Percentiles rank a stretch among this genome's conserved stretches.
phyloP scores from a whole-genome alignment of 2,888 invertebrate genomes.

The Drosophila phalerata region DNA sequence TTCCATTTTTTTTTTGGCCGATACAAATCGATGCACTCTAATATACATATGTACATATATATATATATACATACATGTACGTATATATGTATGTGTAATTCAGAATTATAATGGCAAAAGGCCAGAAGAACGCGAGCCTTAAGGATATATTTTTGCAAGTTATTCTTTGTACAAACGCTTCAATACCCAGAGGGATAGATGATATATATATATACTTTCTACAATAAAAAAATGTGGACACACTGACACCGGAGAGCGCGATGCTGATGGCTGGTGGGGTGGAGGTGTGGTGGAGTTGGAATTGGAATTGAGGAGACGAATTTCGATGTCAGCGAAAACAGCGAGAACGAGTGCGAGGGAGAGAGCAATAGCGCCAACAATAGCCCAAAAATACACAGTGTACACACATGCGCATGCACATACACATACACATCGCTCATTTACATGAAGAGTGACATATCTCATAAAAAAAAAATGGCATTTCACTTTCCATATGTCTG shows the following conservation, averaged over 20 bases:
- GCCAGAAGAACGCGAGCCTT: slow-evolving; percentile 45
- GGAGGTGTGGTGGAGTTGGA: not conserved
- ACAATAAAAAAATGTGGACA: slow-evolving; percentile 22
- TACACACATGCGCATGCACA: not conserved
- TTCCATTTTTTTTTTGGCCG: too few relatives aligned
- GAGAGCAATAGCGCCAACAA: slow-evolving; percentile 35
- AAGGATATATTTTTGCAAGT: slow-evolving; percentile 29
- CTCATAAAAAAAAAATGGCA: too few relatives aligned
- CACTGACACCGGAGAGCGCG: not conserved
- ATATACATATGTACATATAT: not conserved
- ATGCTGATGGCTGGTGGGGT: not conserved
- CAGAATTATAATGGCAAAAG: slow-evolving; percentile 33
- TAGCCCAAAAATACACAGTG: slow-evolving; percentile 23
- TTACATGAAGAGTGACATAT: too few relatives aligned
- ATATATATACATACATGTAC: not conserved
- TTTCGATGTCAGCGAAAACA: slow-evolving; percentile 33
- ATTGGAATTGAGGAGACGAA: not conserved
- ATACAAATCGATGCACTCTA: too few relatives aligned
- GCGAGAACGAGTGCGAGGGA: not conserved
- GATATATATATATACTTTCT: slow-evolving; percentile 31
- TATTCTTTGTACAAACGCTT: slow-evolving; percentile 54
- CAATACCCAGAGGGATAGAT: slow-evolving; percentile 21
- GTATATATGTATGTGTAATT: slow-evolving; percentile 14
- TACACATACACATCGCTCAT: too few relatives aligned
- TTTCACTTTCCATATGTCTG: too few relatives aligned